A percentile compares a stretch with the other conserved stretches of the same genome.
Conservation (phyloP, 2,888 invertebrate genomes). For the Metopia argyrocephala region DNA sequence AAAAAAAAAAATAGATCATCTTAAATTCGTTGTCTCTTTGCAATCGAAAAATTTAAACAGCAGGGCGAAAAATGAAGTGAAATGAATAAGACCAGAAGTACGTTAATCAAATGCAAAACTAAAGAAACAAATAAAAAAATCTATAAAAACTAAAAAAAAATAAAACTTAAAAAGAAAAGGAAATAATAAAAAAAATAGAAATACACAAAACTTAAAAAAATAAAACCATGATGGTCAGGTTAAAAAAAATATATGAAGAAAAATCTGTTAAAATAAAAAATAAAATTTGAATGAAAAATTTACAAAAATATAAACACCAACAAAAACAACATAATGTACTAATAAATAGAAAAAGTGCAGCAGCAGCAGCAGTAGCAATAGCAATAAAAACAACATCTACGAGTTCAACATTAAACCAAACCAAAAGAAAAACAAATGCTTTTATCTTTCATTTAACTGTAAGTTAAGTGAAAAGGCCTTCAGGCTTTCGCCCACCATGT, state of each 20-base stretch:
- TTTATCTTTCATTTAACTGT: conserved; percentile 64
- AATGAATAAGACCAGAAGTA: conserved; percentile 13
- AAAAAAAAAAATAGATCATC: neutral
- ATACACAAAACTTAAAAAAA: conserved; percentile 5
- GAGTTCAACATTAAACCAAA: neutral
- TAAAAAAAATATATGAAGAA: neutral
- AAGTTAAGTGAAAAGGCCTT: conserved; percentile 67
- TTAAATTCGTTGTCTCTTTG: neutral
- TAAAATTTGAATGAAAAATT: conserved; percentile 43
- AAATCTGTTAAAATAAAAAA: conserved; percentile 29
- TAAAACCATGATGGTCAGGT: conserved; percentile 26
- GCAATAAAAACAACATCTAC: conserved; percentile 11
- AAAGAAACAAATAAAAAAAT: conserved; percentile 22
- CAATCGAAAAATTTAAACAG: neutral
- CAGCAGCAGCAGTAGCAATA: conserved; percentile 17
- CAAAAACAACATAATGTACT: conserved; percentile 35
- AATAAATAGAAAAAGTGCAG: conserved; percentile 38
- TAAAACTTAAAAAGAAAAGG: neutral
- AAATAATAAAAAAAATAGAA: neutral
- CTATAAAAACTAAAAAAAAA: conserved; percentile 1
- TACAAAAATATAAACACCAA: conserved; percentile 15
- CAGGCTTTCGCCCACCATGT: conserved; percentile 52
- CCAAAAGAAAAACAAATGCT: conserved; percentile 45
- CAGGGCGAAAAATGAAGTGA: neutral
- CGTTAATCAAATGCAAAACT: conserved; percentile 45